A percentile compares a stretch with the other conserved stretches of the same genome.
Evolutionary conservation across 2,113 vertebrate genomes (phyloP).

Genomic region (Agelaius phoeniceus): DNA sequence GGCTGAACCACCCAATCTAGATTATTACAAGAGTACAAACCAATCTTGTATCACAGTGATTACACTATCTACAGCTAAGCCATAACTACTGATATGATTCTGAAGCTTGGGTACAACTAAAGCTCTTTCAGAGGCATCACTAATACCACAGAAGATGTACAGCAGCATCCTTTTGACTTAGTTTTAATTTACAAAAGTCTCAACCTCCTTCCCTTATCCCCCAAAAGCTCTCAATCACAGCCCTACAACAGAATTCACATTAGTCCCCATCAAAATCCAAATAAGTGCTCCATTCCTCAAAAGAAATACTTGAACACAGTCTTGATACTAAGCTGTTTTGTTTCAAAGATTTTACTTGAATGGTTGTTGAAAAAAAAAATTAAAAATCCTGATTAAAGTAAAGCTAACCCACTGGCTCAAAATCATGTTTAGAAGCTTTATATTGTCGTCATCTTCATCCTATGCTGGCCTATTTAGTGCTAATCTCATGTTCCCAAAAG

Average conservation of each 20-base stretch:
- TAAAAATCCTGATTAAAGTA: neutral
- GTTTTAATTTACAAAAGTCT: neutral
- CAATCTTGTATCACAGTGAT: neutral
- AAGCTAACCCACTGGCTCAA: neutral
- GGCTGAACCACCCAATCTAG: neutral
- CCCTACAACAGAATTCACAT: neutral
- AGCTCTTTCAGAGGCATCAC: neutral
- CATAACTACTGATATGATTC: neutral
- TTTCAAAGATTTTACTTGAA: neutral
- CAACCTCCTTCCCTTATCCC: neutral
- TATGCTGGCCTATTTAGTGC: neutral
- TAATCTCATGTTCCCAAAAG: neutral
- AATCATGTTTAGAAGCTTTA: neutral
- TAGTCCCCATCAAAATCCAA: neutral
- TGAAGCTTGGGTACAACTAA: neutral
- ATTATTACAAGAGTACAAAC: neutral
- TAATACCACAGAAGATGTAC: neutral
- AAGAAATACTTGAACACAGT: neutral
- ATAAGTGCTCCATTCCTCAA: neutral
- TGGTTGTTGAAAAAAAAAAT: neutral
- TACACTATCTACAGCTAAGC: neutral
- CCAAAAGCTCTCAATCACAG: neutral
- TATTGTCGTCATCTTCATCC: neutral
- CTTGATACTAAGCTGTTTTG: neutral
- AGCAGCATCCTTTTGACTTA: neutral